phyloP scores from a whole-genome alignment of 2,797 vertebrate genomes.

The Telmatherina bonti region DNA sequence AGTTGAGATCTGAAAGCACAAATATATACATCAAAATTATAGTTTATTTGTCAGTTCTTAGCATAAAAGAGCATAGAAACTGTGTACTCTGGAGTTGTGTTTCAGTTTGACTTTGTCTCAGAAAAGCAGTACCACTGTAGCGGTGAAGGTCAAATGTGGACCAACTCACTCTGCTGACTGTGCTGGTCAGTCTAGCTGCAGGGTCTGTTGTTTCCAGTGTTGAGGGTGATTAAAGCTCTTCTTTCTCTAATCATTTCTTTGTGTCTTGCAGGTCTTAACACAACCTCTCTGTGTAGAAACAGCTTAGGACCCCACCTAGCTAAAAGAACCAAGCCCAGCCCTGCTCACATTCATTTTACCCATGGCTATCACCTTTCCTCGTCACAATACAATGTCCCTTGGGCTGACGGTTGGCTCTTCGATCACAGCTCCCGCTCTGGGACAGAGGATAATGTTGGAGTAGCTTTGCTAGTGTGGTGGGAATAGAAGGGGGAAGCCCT shows the following conservation, averaged over 20 bases:
- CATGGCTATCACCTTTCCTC: constrained; percentile 81
- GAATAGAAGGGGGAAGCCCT: constrained; percentile 39
- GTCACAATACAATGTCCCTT: constrained; percentile 63
- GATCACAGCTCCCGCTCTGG: constrained; percentile 50
- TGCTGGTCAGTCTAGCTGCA: constrained; percentile 49
- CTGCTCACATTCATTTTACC: constrained; percentile 75
- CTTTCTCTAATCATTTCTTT: constrained; percentile 62
- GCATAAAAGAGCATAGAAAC: neutral
- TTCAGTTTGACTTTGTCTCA: constrained; percentile 34
- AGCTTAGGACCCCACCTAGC: constrained; percentile 70
- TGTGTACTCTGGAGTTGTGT: neutral
- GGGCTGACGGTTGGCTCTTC: constrained; percentile 57
- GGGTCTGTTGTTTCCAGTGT: constrained; percentile 57
- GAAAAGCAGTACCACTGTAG: neutral
- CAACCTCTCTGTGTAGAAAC: constrained; percentile 49
- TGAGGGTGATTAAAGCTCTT: constrained; percentile 64
- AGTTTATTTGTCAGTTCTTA: neutral
- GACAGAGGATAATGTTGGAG: constrained; percentile 41
- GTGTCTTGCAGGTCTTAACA: constrained; percentile 64
- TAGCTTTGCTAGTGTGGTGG: constrained; percentile 44
- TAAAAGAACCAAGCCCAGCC: constrained; percentile 54
- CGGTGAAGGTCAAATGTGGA: constrained; percentile 30
- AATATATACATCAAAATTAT: neutral
- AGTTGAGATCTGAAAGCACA: constrained; percentile 91
- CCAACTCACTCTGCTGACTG: constrained; percentile 36